Evolutionary conservation across 2,113 vertebrate genomes (phyloP).

Genomic region (Acrocephalus kingi): DNA sequence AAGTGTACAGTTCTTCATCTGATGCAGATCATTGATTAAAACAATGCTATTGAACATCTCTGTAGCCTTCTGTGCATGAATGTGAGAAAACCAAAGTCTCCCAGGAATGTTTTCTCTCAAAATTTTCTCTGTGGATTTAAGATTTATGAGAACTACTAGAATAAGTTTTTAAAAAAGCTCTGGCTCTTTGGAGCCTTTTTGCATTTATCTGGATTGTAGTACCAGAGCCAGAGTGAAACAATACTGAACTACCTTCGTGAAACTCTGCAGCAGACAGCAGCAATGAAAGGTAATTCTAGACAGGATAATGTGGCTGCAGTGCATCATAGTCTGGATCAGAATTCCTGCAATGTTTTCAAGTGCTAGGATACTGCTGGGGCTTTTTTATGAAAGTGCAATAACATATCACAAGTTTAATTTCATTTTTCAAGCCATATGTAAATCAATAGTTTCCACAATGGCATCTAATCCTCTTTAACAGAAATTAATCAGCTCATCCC

Average conservation of each 20-base stretch:
- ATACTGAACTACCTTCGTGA: accelerated
- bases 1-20: background rate
- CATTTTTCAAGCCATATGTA: background rate
- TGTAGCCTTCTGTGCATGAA: background rate
- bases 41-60: background rate
- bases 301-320: background rate
- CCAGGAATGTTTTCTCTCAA: background rate
- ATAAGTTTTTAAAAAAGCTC: background rate
- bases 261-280: background rate
- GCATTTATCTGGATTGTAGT: background rate
- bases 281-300: background rate
- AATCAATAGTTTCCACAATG: background rate
- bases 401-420: background rate
- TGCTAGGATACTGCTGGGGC: background rate
- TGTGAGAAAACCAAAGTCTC: background rate
- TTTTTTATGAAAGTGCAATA: background rate
- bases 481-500: background rate
- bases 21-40: background rate
- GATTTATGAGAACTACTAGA: background rate
- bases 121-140: background rate
- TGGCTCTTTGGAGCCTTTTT: background rate
- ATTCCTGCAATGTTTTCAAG: background rate
- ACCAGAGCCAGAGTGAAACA: background rate
- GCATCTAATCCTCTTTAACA: background rate
- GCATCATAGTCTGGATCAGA: background rate